phyloP scores from a whole-genome alignment of 2,797 vertebrate genomes.

The Spinus olivaceus region DNA sequence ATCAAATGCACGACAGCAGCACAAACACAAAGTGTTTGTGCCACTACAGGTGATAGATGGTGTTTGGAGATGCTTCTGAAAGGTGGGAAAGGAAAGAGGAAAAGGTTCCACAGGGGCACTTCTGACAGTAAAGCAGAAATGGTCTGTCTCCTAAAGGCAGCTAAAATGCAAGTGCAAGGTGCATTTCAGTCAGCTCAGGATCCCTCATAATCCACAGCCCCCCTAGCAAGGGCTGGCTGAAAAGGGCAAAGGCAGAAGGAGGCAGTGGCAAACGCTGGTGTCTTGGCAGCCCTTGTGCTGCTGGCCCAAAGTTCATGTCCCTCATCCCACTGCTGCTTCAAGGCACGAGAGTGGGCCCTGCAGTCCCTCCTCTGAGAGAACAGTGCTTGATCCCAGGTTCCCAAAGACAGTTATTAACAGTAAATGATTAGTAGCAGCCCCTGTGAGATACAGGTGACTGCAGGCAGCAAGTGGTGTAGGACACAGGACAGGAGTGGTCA shows the following conservation, averaged over 20 bases:
- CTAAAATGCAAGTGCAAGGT: not conserved
- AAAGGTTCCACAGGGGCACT: not conserved
- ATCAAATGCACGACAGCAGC: not conserved
- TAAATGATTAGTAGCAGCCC: not conserved
- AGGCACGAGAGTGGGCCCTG: not conserved
- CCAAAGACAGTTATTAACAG: not conserved
- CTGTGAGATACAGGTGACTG: not conserved
- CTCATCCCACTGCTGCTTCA: not conserved
- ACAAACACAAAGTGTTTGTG: not conserved
- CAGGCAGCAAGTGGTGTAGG: not conserved
- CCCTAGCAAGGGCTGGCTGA: rapidly evolving
- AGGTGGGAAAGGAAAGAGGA: not conserved
- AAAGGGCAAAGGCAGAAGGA: not conserved
- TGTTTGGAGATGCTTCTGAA: not conserved
- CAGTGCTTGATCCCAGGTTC: not conserved
- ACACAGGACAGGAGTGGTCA: not conserved
- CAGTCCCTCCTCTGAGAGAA: not conserved
- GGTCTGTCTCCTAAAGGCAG: not conserved
- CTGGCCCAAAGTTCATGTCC: not conserved
- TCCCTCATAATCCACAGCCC: not conserved
- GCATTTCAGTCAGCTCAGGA: not conserved
- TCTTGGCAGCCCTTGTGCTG: not conserved
- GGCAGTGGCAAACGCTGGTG: not conserved
- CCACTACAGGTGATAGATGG: rapidly evolving
- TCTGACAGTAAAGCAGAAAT: not conserved